Evolutionary conservation across 1,140 invertebrate genomes (phyloP).

Genomic region (Drosophila parvula): DNA sequence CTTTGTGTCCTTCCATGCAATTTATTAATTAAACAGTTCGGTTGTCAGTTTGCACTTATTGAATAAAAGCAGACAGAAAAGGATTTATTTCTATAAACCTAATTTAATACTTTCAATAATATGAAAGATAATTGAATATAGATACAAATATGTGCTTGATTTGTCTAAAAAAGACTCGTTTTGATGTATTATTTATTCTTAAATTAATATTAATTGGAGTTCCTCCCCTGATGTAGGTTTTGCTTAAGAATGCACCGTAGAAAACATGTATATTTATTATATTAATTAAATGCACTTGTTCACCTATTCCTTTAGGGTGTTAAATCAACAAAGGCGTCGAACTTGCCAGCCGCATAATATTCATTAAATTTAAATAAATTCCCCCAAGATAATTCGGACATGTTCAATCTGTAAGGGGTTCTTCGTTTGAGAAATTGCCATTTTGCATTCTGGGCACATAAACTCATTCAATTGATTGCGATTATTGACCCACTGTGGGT

Average conservation of each 20-base stretch:
- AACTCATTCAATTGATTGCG: slow-evolving; percentile 46
- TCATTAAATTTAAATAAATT: slow-evolving; percentile 30
- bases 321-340: slow-evolving; percentile 21
- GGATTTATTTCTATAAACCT: background rate
- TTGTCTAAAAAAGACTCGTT: background rate
- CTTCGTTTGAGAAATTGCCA: slow-evolving; percentile 7
- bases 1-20: background rate
- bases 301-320: background rate
- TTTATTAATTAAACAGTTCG: background rate
- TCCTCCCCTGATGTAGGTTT: background rate
- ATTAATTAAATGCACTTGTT: background rate
- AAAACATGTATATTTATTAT: background rate
- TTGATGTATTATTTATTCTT: no score
- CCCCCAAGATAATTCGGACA: background rate
- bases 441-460: slow-evolving; percentile 46
- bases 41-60: no score
- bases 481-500: slow-evolving; percentile 60
- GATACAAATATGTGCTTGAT: background rate
- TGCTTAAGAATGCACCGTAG: no score
- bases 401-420: slow-evolving; percentile 23
- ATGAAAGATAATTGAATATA: background rate
- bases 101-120: background rate
- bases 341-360: background rate
- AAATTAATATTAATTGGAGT: background rate
- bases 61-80: background rate